These are phyloP conservation scores for Drosophila tropicalis DNA, from an alignment of 1,140 invertebrate species.

Conservation along the genomic window DNA sequence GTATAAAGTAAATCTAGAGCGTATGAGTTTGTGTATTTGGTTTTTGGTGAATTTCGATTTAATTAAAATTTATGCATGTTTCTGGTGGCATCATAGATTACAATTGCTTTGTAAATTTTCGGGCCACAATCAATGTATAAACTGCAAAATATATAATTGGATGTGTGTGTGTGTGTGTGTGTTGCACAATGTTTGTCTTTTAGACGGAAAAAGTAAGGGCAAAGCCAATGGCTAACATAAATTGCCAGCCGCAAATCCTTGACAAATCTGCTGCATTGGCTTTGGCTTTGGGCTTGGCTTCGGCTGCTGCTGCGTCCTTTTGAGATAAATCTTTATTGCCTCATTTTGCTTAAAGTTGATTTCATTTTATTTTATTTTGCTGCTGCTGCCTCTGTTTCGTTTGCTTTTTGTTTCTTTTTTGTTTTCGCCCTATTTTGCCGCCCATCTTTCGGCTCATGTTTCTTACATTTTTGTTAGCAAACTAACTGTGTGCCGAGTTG, in stretches of 20 bases:
- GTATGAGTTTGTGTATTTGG: not conserved
- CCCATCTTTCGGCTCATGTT: slow-evolving; percentile 19
- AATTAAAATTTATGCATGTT: slow-evolving; percentile 77
- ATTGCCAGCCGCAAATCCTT: slow-evolving; percentile 74
- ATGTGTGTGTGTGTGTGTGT: not conserved
- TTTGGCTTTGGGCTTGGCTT: slow-evolving; percentile 64
- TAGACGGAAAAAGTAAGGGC: slow-evolving; percentile 26
- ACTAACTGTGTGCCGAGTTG: slow-evolving; percentile 46
- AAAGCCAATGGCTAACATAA: slow-evolving; percentile 62
- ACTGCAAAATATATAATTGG: slow-evolving; percentile 14
- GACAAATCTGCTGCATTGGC: slow-evolving; percentile 77
- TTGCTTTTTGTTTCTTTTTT: slow-evolving; percentile 21
- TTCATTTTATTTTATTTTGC: slow-evolving; percentile 50
- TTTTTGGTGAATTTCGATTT: slow-evolving; percentile 35
- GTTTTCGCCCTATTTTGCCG: slow-evolving; percentile 29
- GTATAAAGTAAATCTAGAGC: slow-evolving; percentile 16
- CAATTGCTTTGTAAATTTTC: slow-evolving; percentile 39
- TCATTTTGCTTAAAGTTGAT: slow-evolving; percentile 76
- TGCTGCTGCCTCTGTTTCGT: slow-evolving; percentile 25
- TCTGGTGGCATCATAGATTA: slow-evolving; percentile 66
- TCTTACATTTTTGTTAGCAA: slow-evolving; percentile 44
- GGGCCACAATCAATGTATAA: slow-evolving; percentile 53
- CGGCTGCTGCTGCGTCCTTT: slow-evolving; percentile 57
- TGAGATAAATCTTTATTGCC: slow-evolving; percentile 77
- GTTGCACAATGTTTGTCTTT: slow-evolving; percentile 5